Evolutionary conservation across 1,140 invertebrate genomes (phyloP), one percentile per base, ranked within the genome.

Genomic region (Drosophila virilis): DNA sequence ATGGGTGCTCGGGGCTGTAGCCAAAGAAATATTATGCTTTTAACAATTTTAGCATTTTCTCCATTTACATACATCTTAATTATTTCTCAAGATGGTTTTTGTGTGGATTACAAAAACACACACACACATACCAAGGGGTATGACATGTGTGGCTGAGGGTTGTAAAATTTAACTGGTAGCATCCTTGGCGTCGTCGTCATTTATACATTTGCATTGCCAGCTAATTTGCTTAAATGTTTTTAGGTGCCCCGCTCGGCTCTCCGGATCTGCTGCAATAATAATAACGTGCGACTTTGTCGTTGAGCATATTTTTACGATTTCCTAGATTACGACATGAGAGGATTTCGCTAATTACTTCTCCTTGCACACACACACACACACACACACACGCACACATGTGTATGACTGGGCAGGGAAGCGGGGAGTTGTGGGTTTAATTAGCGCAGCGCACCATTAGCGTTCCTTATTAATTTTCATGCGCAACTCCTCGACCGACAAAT

Each of bases 31-130:
- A 90, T 90, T 90, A 86, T 90, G 77, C 86, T 90, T 90, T 90
- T 90, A 90, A 90, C 86, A 90, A 90, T 90, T 90, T 86, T 80
- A 90, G 81, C 86, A 90, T 86, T 80, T 90, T 91, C 83, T 90
- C 72, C 88, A 84, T 91, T 80, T 89, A 82, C 89, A 91, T 91
- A 91, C 76, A 91, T 91, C 89, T 91, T 91, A 91, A 91, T 91
- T 91, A 91, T 91, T 91, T 91, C 89, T 91, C 83, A 91, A 91
- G 89, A 89, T 89, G 84, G 80, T 80, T 80, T 88, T 88, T 76
- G 52, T 83, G 83, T 77, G 79, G 84, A 89, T 89, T 89, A 89
- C 52, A 68, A 48, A 40, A 55, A 32, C 13, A 54, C 10, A 42
- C 4, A 48, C 6, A 28, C 17, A 48, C 17, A 12, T 9, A 48